Evolutionary conservation across 1,140 invertebrate species (phyloP).

Genomic region (Leptestheria dahalacensis): DNA sequence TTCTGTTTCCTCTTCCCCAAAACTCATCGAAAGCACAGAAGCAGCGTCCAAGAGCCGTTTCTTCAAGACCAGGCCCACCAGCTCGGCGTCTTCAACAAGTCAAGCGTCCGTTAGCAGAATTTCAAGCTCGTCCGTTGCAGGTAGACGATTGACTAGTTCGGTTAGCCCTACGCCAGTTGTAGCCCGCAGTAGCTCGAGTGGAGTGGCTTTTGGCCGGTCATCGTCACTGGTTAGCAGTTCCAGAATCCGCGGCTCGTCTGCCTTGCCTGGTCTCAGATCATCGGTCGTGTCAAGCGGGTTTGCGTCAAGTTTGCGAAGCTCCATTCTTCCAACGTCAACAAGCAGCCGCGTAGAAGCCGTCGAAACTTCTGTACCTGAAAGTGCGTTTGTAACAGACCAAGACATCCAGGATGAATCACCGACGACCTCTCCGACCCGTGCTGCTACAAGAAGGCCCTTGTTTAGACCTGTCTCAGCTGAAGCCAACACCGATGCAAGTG

Average conservation of each 20-base stretch:
- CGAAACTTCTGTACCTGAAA: not conserved
- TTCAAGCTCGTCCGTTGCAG: not conserved
- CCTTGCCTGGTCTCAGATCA: not conserved
- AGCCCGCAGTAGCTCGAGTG: not conserved
- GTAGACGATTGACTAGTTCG: not conserved
- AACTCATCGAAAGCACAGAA: not conserved
- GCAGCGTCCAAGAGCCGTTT: constrained; percentile 7
- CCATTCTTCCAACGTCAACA: not conserved
- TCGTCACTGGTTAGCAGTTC: not conserved
- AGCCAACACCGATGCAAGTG: not conserved
- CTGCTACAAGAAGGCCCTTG: constrained; percentile 13
- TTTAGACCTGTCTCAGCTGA: constrained; percentile 15
- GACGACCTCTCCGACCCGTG: constrained; percentile 1
- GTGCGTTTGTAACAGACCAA: not conserved
- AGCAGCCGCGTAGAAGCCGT: not conserved
- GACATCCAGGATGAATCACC: constrained; percentile 13
- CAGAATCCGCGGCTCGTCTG: not conserved
- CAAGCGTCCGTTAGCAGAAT: not conserved
- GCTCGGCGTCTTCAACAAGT: not conserved
- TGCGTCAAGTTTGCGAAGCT: not conserved
- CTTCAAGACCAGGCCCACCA: constrained; percentile 4
- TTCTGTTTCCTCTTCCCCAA: not conserved
- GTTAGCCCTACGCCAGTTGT: not conserved
- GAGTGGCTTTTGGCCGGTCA: not conserved
- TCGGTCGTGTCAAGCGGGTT: not conserved